Evolutionary conservation across 2,888 invertebrate species (phyloP), one percentile per base, ranked within the genome.

Genomic region (Drosophila neotestacea): DNA sequence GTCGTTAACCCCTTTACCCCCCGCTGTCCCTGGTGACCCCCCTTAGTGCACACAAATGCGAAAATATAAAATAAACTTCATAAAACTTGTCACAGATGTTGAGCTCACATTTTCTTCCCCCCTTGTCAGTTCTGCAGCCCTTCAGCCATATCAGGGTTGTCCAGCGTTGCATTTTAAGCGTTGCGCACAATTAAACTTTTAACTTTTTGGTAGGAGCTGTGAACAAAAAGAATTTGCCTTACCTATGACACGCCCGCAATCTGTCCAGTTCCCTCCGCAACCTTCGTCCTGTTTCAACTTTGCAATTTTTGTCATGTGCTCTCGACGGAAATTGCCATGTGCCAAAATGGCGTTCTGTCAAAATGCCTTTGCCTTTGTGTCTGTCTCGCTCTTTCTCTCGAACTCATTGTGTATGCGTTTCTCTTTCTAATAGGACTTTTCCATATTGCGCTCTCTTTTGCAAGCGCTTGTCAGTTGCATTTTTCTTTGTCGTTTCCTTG

Each of bases 131-230:
- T 1, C 28, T 28, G 3, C 51, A 9, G 10, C 36, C 56, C 11
- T 50, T 42, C 34, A 13, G 54, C 69, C 46, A 38, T 46, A 13
- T 46, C 46, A 28, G 22, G 28, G 10, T 28, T 54, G 65, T 73
- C 65, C 60, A 27, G 52, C 66, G 50, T 39, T 77, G 76, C 76
- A 73, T 70, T 77, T 77, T 79, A 79, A 85, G 77, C 80, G 84
- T 73, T 87, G 78, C 80, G 84, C 88, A 88, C 88, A 87, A 87
- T 87, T 88, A 87, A 88, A 87, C 86, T 88, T 87, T 87, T 79
- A 88, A 87, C 88, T 87, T 87, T 86, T 77, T 74, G 70, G 70
- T 22, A 34, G 41, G 65, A 70, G 36, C 36, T 78, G 81, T 80
- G 54, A 60, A 61, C 13, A 60, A 64, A 78, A 85, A 80, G 79